phyloP scores from a whole-genome alignment of 1,140 invertebrate genomes.

The Drosophila kurseongensis region DNA sequence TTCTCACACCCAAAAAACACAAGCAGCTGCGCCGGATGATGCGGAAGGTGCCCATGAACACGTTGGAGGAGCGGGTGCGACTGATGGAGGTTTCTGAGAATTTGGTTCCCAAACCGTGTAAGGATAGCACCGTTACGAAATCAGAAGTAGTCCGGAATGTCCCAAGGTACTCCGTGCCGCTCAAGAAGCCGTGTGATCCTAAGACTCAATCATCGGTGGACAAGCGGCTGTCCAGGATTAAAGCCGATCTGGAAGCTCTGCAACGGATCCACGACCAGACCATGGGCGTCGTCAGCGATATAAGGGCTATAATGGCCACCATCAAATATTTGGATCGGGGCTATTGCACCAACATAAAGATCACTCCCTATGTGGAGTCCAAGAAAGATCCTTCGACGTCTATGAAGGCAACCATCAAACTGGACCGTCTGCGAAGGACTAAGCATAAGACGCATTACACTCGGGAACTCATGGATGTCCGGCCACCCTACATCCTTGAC shows the following conservation, averaged over 20 bases:
- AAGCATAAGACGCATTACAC: neutral
- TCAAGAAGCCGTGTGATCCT: conserved; percentile 3
- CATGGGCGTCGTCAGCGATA: conserved; percentile 24
- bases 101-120: conserved; percentile 12
- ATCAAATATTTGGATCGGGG: conserved; percentile 4
- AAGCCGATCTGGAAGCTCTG: conserved; percentile 8
- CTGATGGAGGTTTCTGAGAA: conserved; percentile 45
- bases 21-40: neutral
- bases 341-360: neutral
- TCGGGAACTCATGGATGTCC: conserved; percentile 8
- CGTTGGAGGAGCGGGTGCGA: conserved; percentile 16
- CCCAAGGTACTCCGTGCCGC: neutral
- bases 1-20: neutral
- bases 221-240: conserved; percentile 2
- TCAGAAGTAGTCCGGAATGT: neutral
- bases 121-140: neutral
- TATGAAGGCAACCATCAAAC: conserved; percentile 19
- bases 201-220: conserved; percentile 2
- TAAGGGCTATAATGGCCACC: conserved; percentile 20
- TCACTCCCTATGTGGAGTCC: conserved; percentile 18
- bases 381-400: neutral
- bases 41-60: conserved; percentile 5
- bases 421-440: conserved; percentile 2
- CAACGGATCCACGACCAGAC: conserved; percentile 23
- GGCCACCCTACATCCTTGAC: conserved; percentile 21